A percentile compares a stretch with the other conserved stretches of the same genome.
These are phyloP conservation scores for Seira musarum DNA, from an alignment of 2,888 invertebrate genomes.

Conservation along the genomic window DNA sequence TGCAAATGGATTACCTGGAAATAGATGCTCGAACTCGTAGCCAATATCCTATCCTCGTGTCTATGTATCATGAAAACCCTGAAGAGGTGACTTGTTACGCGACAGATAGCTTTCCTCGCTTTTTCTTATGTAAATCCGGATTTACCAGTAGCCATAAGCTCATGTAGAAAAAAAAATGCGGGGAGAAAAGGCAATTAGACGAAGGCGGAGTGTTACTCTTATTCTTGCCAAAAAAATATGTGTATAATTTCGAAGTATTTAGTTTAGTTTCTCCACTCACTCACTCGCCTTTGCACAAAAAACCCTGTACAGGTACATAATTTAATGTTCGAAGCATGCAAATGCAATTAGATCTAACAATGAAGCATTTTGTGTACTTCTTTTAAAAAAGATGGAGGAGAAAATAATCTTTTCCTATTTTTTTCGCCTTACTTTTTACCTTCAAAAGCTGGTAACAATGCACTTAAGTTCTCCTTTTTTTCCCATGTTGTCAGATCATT, in stretches of 20 bases:
- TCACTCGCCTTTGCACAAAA: too few species aligned
- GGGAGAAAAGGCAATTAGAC: slow-evolving; percentile 53
- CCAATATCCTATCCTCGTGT: not conserved
- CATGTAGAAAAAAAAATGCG: slow-evolving; percentile 1
- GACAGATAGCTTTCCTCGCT: not conserved
- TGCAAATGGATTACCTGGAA: not conserved
- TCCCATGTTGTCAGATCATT: not conserved
- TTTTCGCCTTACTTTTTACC: not conserved
- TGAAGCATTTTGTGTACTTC: not conserved
- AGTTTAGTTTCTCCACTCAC: not conserved
- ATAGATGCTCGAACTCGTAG: not conserved
- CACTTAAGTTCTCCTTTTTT: not conserved
- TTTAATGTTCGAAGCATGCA: not conserved
- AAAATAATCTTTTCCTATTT: not conserved
- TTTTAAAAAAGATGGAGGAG: not conserved
- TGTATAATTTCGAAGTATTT: not conserved
- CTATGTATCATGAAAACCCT: not conserved
- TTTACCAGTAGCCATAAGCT: too few species aligned
- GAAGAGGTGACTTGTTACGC: slow-evolving; percentile 2
- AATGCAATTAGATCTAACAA: slow-evolving; percentile 5
- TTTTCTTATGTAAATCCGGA: too few species aligned
- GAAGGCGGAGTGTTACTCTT: slow-evolving; percentile 24
- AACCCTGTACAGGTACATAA: too few species aligned
- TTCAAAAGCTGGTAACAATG: not conserved
- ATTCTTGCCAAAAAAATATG: not conserved